These are phyloP conservation scores for Oreochromis tanganicae DNA, from an alignment of 2,113 vertebrate genomes.

Conservation along the genomic window DNA sequence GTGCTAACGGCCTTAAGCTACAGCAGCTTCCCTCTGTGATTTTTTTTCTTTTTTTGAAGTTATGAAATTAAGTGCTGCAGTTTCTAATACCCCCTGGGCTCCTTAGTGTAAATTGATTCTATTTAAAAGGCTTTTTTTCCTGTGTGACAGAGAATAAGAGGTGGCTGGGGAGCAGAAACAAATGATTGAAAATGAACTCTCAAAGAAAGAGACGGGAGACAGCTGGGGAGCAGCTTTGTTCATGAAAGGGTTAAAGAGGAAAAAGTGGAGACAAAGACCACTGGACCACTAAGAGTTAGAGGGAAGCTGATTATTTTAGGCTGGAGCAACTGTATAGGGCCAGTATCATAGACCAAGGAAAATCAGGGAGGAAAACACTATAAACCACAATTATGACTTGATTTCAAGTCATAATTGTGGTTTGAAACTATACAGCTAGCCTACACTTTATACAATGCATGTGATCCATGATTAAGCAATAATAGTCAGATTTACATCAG, in stretches of 20 bases:
- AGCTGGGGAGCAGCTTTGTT: neutral
- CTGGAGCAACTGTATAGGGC: constrained; percentile 35
- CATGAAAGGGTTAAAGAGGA: constrained; percentile 52
- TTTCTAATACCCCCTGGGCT: constrained; percentile 48
- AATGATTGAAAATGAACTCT: constrained; percentile 33
- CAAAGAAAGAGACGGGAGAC: constrained; percentile 9
- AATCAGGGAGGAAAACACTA: neutral
- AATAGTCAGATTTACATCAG: neutral
- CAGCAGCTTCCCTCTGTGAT: neutral
- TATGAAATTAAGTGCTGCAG: constrained; percentile 56
- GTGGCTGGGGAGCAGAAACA: constrained; percentile 13
- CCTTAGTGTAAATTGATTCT: constrained; percentile 63
- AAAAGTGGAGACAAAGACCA: constrained; percentile 31
- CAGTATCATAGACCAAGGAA: neutral
- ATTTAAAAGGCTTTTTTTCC: constrained; percentile 49
- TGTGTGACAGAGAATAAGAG: constrained; percentile 24
- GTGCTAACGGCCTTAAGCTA: constrained; percentile 41
- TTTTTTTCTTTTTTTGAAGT: constrained; percentile 19
- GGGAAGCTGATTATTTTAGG: constrained; percentile 45
- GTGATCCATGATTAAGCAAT: neutral
- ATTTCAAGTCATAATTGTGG: neutral
- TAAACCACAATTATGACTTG: neutral
- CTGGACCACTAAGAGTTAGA: constrained; percentile 19
- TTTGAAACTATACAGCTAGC: neutral
- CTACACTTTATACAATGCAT: neutral